Evolutionary conservation across 2,797 vertebrate species (phyloP).

Genomic region (Botia kubotai): DNA sequence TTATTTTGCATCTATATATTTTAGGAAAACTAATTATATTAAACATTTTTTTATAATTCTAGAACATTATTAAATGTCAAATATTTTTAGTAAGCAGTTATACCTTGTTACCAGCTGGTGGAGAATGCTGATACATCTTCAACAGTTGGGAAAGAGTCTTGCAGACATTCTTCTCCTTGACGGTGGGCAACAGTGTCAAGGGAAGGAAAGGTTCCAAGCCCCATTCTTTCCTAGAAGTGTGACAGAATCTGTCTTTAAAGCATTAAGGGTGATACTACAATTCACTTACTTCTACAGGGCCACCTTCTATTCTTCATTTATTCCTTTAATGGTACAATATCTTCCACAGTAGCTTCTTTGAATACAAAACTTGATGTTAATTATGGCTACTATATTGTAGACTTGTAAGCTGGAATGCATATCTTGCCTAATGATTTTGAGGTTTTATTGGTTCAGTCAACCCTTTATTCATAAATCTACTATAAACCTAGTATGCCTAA

Average conservation of each 20-base stretch:
- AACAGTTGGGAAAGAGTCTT: constrained; percentile 94
- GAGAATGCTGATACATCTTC: constrained; percentile 95
- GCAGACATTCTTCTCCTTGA: constrained; percentile 97
- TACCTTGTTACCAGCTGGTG: constrained; percentile 93
- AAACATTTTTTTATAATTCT: background rate
- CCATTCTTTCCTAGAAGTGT: constrained; percentile 91
- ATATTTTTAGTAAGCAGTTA: background rate
- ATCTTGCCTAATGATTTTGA: no score
- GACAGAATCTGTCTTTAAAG: constrained; percentile 15
- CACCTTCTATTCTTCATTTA: background rate
- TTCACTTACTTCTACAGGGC: background rate
- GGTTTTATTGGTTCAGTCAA: no score
- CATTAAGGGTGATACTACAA: background rate
- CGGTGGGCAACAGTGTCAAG: constrained; percentile 89
- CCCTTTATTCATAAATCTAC: no score
- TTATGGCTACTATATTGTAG: no score
- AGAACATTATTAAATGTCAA: background rate
- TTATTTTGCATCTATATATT: background rate
- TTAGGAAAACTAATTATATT: background rate
- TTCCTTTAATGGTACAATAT: background rate
- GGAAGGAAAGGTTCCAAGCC: constrained; percentile 97
- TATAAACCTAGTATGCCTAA: no score
- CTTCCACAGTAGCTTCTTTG: background rate
- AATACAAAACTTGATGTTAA: no score
- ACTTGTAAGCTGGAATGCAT: no score